phyloP scores from a whole-genome alignment of 2,888 invertebrate genomes.

The Drosophila phalerata region DNA sequence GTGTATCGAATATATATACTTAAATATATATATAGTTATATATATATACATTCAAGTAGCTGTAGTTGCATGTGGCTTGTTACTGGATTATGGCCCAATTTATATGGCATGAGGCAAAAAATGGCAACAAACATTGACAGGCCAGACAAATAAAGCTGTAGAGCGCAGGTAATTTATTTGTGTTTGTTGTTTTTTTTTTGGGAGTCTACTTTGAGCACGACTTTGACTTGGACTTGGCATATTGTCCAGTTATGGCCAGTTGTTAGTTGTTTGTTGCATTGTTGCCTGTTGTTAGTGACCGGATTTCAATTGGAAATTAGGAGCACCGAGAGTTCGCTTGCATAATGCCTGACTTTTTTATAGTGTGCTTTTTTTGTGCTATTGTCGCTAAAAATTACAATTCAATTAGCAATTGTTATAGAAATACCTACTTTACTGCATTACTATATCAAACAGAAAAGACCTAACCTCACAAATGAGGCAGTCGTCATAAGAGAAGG shows the following conservation, averaged over 20 bases:
- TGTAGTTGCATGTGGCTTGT: slow-evolving; percentile 1
- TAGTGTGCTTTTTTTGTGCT: not conserved
- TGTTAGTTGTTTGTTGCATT: slow-evolving; percentile 11
- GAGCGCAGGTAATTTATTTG: slow-evolving; percentile 25
- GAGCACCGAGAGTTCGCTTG: slow-evolving; percentile 39
- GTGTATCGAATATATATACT: slow-evolving; percentile 39
- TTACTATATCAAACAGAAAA: not conserved
- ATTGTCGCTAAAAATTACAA: slow-evolving; percentile 25
- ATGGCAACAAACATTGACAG: slow-evolving; percentile 14
- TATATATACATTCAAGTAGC: not conserved
- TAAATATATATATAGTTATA: not conserved
- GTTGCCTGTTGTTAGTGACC: slow-evolving; percentile 30
- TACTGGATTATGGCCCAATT: slow-evolving; percentile 45
- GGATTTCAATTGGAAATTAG: slow-evolving; percentile 66
- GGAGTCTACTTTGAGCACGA: slow-evolving; percentile 35
- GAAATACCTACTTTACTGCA: not conserved
- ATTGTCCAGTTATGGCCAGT: slow-evolving; percentile 46
- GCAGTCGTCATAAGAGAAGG: slow-evolving; percentile 1
- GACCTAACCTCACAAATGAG: slow-evolving; percentile 6
- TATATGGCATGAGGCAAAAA: slow-evolving; percentile 20
- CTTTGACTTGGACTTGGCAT: slow-evolving; percentile 53
- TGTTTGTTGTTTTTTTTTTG: slow-evolving; percentile 1
- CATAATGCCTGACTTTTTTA: slow-evolving; percentile 36
- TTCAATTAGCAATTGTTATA: slow-evolving; percentile 36
- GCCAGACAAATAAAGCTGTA: slow-evolving; percentile 44